A percentile compares a stretch with the other conserved stretches of the same genome.
Conservation (phyloP, 2,113 vertebrate species). For the Bettongia penicillata region DNA sequence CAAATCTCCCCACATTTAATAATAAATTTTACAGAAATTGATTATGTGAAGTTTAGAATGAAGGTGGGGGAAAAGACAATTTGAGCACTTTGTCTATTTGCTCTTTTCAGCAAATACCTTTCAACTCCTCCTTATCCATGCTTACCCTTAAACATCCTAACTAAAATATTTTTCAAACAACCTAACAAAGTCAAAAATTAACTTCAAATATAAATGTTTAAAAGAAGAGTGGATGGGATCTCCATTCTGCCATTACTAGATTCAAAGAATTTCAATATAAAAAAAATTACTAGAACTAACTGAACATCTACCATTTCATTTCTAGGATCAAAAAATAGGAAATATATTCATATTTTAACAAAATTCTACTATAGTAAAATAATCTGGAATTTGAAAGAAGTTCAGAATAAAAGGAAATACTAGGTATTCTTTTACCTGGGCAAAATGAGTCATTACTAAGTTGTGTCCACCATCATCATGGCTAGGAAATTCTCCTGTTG, state of each 20-base stretch:
- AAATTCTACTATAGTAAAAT: neutral
- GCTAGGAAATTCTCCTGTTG: conserved; percentile 29
- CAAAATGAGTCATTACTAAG: conserved; percentile 34
- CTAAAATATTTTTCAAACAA: neutral
- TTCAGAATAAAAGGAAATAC: neutral
- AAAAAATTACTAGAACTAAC: neutral
- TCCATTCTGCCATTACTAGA: neutral
- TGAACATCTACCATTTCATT: conserved; percentile 1
- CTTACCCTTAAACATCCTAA: neutral
- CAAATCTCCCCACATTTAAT: neutral
- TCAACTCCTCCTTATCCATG: neutral
- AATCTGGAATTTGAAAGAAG: neutral
- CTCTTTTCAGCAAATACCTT: neutral
- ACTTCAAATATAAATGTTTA: neutral
- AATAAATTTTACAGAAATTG: neutral
- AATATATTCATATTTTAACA: neutral
- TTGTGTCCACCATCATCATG: conserved; percentile 5
- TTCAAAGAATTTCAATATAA: neutral
- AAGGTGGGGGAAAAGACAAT: neutral
- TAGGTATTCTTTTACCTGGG: conserved; percentile 77
- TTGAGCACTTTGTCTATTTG: neutral
- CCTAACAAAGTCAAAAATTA: neutral
- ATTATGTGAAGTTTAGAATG: neutral
- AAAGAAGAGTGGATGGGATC: neutral
- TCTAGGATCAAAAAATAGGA: conserved; percentile 25